These are phyloP conservation scores for Trichosurus vulpecula DNA, from an alignment of 2,797 vertebrate genomes.

Conservation along the genomic window DNA sequence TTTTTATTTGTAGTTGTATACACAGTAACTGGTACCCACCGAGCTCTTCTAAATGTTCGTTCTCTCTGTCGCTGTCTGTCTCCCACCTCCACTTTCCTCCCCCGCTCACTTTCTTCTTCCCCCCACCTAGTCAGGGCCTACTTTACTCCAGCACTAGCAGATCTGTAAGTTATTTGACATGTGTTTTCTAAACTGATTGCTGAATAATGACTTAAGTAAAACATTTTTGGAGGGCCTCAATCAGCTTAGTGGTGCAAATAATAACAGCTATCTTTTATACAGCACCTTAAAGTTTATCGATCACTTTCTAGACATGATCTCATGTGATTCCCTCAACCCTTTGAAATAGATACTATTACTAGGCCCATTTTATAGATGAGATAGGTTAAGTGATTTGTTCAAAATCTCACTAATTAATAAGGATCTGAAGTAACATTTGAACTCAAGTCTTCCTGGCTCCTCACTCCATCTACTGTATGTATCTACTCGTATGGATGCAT, in stretches of 20 bases:
- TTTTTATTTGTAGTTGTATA: neutral
- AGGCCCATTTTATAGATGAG: neutral
- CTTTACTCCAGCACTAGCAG: conserved; percentile 26
- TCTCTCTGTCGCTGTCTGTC: neutral
- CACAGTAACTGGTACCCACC: neutral
- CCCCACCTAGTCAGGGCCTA: neutral
- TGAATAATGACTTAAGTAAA: conserved; percentile 50
- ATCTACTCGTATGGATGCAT: neutral
- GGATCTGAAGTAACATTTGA: neutral
- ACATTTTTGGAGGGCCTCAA: neutral
- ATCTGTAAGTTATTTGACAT: conserved; percentile 66
- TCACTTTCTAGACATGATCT: neutral
- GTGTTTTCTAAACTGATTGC: conserved; percentile 66
- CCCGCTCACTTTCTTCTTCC: neutral
- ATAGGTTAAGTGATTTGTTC: neutral
- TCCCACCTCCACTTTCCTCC: no score
- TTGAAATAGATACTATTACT: neutral
- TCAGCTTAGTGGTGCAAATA: neutral
- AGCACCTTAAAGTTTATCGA: neutral
- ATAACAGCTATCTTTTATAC: neutral
- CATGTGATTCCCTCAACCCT: neutral
- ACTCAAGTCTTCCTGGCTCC: neutral
- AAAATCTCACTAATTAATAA: neutral
- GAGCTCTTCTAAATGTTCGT: no score
- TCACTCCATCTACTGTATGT: neutral